These are phyloP conservation scores for Chesias legatella DNA, from an alignment of 2,888 invertebrate species.

Conservation along the genomic window DNA sequence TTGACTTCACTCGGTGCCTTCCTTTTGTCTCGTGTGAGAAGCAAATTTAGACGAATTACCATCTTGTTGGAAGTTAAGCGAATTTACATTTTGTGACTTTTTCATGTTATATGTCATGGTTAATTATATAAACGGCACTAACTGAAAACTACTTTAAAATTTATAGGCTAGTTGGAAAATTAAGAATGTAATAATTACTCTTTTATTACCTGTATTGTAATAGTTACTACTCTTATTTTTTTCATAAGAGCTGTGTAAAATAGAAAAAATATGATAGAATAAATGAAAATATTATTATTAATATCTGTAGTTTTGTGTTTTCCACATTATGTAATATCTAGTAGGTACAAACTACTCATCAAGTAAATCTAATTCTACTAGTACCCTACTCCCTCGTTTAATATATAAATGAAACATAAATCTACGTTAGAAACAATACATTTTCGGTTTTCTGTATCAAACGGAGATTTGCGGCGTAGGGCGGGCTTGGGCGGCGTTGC, in stretches of 20 bases:
- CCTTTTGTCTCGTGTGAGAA: constrained; percentile 66
- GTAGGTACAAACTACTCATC: background rate
- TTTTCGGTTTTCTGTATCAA: constrained; percentile 66
- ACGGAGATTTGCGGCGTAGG: constrained; percentile 73
- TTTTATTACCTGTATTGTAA: no score
- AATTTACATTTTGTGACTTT: constrained; percentile 24
- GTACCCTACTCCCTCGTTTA: constrained; percentile 3
- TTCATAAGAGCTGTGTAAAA: no score
- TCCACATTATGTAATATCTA: background rate
- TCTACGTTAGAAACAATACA: constrained; percentile 63
- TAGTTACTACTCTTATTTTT: no score
- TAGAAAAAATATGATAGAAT: no score
- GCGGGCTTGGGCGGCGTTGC: constrained; percentile 66
- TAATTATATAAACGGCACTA: background rate
- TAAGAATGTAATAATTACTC: no score
- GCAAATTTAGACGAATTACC: constrained; percentile 60
- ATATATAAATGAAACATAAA: constrained; percentile 38
- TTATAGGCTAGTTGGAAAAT: background rate
- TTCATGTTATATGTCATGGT: constrained; percentile 4
- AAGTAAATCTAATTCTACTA: background rate
- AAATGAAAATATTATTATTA: no score
- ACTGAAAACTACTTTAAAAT: background rate
- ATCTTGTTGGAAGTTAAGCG: constrained; percentile 35
- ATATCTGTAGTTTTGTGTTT: background rate
- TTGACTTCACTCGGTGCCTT: constrained; percentile 58